Evolutionary conservation across 2,888 invertebrate species (phyloP), one percentile per base, ranked within the genome.

Genomic region (Conops quadrifasciatus): DNA sequence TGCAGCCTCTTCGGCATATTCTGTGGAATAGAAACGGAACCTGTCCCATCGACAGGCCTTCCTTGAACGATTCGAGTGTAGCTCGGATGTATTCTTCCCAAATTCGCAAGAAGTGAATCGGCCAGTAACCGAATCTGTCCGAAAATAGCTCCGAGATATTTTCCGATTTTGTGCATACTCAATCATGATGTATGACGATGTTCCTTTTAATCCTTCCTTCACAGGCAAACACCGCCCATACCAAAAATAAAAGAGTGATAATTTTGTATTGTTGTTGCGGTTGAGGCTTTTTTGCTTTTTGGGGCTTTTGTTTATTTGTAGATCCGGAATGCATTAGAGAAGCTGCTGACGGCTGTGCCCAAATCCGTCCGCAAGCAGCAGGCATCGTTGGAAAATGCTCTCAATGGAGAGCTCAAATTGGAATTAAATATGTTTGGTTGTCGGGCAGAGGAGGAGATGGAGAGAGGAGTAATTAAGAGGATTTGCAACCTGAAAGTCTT

Each of bases 261-360:
- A 19, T 19, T 24, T n/a, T 62, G n/a, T 62, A 36, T 13, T 60
- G 59, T 59, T 30, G 3, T 62, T 56, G 21, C 3, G 13, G 56
- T 9, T 36, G 36, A 36, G 36, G 36, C 36, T 36, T 36, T 36
- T 36, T 36, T 5, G 36, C 9, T 36, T 36, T 5, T 56, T 21
- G 26, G 28, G 28, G 28, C 21, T n/a, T 43, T n/a, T 45, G 65
- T 51, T 65, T 65, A 67, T 58, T 67, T 58, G 21, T 24, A 24
- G 45, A 67, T 67, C n/a, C 28, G 36, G 24, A 58, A 58, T 67
- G 67, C 67, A 67, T 67, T 67, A 67, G 67, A 21, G 53, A 30
- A 53, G 58, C 53, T 67, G 43, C 53, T 64, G 49, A 11, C 19
- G 13, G 49, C 24, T 16, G 24, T 24, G 26, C 43, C 15, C 45